Evolutionary conservation across 2,113 vertebrate species (phyloP).

Genomic region (Hystrix cristata): DNA sequence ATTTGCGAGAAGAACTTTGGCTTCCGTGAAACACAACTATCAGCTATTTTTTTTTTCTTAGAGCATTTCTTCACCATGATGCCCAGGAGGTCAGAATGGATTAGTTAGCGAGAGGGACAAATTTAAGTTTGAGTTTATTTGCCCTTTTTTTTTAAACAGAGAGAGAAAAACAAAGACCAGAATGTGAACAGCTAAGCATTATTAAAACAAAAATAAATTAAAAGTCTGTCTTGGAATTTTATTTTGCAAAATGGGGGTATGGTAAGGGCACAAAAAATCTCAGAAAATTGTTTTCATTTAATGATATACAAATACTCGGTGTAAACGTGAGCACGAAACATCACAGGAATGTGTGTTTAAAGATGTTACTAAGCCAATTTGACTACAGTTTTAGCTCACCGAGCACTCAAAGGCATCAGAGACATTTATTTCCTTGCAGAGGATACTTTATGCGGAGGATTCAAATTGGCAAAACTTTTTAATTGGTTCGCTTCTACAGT

Average conservation of each 20-base stretch:
- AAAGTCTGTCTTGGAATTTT: conserved; percentile 72
- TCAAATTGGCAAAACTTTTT: conserved; percentile 89
- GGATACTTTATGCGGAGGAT: conserved; percentile 85
- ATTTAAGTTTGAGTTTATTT: conserved; percentile 23
- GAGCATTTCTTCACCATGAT: conserved; percentile 76
- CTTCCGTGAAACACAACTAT: conserved; percentile 77
- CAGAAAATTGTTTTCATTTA: conserved; percentile 47
- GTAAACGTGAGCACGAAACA: conserved; percentile 38
- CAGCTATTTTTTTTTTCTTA: conserved; percentile 71
- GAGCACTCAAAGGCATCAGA: conserved; percentile 83
- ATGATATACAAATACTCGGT: conserved; percentile 47
- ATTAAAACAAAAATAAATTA: conserved; percentile 47
- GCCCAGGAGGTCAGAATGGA: conserved; percentile 73
- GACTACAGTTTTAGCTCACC: conserved; percentile 86
- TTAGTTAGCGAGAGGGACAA: conserved; percentile 71
- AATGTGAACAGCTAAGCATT: too few relatives aligned
- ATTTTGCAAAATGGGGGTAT: conserved; percentile 53
- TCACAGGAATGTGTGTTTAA: conserved; percentile 64
- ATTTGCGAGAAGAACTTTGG: conserved; percentile 80
- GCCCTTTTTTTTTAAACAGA: too few relatives aligned
- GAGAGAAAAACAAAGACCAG: too few relatives aligned
- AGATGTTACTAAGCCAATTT: conserved; percentile 84
- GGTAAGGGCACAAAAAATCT: background rate
- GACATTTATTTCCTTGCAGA: conserved; percentile 86
- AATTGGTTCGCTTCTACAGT: conserved; percentile 86